Percentiles rank a stretch among this genome's conserved stretches.
phyloP scores from a whole-genome alignment of 2,888 invertebrate genomes.

The Lydus trimaculatus region DNA sequence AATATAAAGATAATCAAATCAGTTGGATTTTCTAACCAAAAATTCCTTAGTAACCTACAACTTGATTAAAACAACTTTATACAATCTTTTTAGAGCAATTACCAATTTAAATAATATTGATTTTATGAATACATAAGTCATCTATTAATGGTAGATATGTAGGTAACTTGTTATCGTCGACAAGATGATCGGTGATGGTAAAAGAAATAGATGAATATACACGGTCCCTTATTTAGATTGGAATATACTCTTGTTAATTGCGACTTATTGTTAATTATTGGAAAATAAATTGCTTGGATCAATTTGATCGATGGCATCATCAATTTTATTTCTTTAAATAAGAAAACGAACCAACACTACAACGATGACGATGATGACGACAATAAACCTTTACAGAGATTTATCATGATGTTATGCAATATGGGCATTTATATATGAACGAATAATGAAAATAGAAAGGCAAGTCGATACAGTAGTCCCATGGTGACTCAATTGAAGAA shows the following conservation, averaged over 20 bases:
- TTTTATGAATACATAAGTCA: background rate
- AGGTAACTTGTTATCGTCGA: background rate
- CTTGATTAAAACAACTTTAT: background rate
- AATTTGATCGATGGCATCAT: conserved; percentile 22
- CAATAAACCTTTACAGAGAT: background rate
- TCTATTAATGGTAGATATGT: background rate
- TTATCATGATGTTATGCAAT: conserved; percentile 11
- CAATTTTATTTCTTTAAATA: conserved; percentile 18
- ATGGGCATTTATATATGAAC: conserved; percentile 3
- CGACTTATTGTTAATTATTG: conserved; percentile 13
- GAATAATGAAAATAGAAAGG: background rate
- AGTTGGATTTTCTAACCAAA: background rate
- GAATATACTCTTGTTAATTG: conserved; percentile 2
- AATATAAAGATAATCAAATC: background rate
- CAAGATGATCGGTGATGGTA: background rate
- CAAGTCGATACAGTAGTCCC: background rate
- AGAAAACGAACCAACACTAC: background rate
- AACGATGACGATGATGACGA: background rate
- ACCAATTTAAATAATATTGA: conserved; percentile 3
- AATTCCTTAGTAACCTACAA: background rate
- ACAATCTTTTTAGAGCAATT: background rate
- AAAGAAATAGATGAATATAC: background rate
- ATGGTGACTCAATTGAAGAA: too few species aligned
- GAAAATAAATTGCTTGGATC: conserved; percentile 23
- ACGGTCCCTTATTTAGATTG: conserved; percentile 6